Conservation (phyloP, 1,140 invertebrate species). For the Drosophila chauvacae region DNA sequence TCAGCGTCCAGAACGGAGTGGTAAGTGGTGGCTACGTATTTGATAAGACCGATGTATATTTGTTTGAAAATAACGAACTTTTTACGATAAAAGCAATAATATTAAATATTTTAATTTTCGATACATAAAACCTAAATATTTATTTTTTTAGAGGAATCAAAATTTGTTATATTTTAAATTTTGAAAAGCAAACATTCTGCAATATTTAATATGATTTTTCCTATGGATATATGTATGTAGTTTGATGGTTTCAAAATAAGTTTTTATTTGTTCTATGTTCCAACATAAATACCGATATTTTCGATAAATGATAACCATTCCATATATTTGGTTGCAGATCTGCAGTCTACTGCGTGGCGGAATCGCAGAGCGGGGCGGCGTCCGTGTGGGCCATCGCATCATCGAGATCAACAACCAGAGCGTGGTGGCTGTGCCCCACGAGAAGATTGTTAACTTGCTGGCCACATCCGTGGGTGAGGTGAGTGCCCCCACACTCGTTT, state of each 20-base stretch:
- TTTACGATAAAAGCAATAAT: background rate
- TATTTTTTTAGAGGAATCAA: too few species aligned
- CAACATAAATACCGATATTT: too few species aligned
- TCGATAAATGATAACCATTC: background rate
- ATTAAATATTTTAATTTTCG: background rate
- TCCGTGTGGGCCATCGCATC: constrained; percentile 99
- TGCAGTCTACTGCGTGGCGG: constrained; percentile 98
- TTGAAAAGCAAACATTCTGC: too few species aligned
- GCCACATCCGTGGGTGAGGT: constrained; percentile 99
- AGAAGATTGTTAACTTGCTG: constrained; percentile 99
- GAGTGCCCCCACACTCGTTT: constrained; percentile 32
- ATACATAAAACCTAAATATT: background rate
- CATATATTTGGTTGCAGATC: constrained; percentile 88
- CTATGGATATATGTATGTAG: too few species aligned
- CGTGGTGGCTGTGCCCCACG: constrained; percentile 99
- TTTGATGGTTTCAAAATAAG: too few species aligned
- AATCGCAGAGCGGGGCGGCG: constrained; percentile 99
- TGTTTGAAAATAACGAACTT: background rate
- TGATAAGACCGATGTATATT: background rate
- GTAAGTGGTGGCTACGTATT: constrained; percentile 87
- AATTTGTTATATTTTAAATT: too few species aligned
- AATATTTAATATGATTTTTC: background rate
- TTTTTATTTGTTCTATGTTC: too few species aligned
- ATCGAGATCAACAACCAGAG: constrained; percentile 99
- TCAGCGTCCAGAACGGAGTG: constrained; percentile 99